Conservation (phyloP, 2,888 invertebrate genomes). For the Drosophila aldrichi region DNA sequence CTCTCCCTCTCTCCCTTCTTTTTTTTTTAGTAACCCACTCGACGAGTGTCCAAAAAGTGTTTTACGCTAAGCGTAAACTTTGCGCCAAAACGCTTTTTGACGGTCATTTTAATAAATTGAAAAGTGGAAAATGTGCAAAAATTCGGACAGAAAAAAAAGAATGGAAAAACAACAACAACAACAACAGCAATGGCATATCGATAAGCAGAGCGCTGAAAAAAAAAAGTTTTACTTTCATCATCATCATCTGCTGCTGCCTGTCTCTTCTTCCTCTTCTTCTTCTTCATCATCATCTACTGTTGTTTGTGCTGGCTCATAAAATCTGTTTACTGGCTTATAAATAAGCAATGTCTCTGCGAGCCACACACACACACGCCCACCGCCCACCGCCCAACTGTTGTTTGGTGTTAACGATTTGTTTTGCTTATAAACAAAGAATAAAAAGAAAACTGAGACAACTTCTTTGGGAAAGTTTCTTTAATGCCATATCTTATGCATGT, state of each 20-base stretch:
- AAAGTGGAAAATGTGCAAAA: slow-evolving; percentile 61
- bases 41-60: slow-evolving; percentile 76
- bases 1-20: background rate
- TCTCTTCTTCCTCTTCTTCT: background rate
- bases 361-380: background rate
- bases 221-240: slow-evolving; percentile 24
- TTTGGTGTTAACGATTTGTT: slow-evolving; percentile 72
- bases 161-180: background rate
- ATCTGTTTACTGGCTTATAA: slow-evolving; percentile 80
- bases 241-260: background rate
- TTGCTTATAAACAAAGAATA: slow-evolving; percentile 44
- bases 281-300: background rate
- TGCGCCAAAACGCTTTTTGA: slow-evolving; percentile 71
- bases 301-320: slow-evolving; percentile 75
- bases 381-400: background rate
- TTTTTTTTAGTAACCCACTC: slow-evolving; percentile 46
- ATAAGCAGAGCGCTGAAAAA: slow-evolving; percentile 38
- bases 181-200: slow-evolving; percentile 58
- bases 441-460: background rate
- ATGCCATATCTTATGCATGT: slow-evolving; percentile 79
- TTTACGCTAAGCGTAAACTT: slow-evolving; percentile 74
- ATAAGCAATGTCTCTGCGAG: slow-evolving; percentile 60
- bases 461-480: slow-evolving; percentile 45
- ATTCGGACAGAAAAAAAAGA: slow-evolving; percentile 1
- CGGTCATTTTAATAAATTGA: slow-evolving; percentile 81